Evolutionary conservation across 2,888 invertebrate genomes (phyloP).

Genomic region (Campoplex capitator): DNA sequence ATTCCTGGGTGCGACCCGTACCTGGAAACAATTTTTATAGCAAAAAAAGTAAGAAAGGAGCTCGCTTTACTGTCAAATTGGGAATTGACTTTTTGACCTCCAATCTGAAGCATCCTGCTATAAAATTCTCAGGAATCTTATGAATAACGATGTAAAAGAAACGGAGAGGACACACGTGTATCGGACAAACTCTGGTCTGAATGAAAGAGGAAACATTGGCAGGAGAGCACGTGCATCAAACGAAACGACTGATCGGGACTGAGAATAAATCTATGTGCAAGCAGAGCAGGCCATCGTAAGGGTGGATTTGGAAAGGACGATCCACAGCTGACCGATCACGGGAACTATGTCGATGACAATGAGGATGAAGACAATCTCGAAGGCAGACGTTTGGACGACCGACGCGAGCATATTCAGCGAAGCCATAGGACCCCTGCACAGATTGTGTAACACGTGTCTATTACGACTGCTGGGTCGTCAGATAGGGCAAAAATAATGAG

Average conservation of each 20-base stretch:
- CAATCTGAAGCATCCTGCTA: no score
- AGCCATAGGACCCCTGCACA: slow-evolving; percentile 54
- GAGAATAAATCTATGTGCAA: neutral
- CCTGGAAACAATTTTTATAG: neutral
- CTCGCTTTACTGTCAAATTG: no score
- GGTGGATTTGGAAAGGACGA: slow-evolving; percentile 20
- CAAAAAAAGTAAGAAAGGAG: no score
- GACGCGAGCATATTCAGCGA: slow-evolving; percentile 22
- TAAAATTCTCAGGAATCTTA: no score
- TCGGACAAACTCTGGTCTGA: neutral
- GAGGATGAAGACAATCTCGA: slow-evolving; percentile 53
- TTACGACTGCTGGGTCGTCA: slow-evolving; percentile 80
- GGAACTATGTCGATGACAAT: slow-evolving; percentile 54
- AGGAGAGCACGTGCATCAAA: neutral
- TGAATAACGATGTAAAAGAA: no score
- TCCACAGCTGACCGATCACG: slow-evolving; percentile 62
- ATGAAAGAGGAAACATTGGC: neutral
- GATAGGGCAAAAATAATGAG: slow-evolving; percentile 76
- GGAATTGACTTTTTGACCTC: no score
- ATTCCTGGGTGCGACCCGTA: neutral
- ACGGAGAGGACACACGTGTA: no score
- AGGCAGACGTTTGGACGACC: slow-evolving; percentile 26
- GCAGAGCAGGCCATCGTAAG: neutral
- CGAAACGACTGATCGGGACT: neutral
- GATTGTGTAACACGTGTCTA: slow-evolving; percentile 82